These are phyloP conservation scores for Trachelus iudaicus DNA, from an alignment of 2,888 invertebrate genomes.

Conservation along the genomic window DNA sequence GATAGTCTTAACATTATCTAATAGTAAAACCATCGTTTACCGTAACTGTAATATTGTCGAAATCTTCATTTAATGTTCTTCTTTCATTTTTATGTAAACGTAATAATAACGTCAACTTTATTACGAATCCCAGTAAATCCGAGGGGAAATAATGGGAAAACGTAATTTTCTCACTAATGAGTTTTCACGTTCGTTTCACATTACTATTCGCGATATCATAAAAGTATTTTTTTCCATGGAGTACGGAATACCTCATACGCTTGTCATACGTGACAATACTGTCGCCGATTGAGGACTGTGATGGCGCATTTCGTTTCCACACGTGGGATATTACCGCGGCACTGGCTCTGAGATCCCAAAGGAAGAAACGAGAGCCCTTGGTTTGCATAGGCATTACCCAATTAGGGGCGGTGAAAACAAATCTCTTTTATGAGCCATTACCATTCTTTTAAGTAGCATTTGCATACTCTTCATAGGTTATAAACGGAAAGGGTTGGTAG, in stretches of 20 bases:
- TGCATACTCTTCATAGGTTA: background rate
- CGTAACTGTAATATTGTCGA: background rate
- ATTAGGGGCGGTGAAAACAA: background rate
- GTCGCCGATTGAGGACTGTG: background rate
- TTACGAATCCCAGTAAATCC: background rate
- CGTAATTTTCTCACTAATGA: background rate
- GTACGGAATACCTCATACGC: background rate
- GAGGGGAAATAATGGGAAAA: background rate
- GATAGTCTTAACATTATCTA: background rate
- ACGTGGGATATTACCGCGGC: background rate
- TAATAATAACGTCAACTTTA: background rate
- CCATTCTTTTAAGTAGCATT: background rate
- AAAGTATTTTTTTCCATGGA: background rate
- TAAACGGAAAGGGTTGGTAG: background rate
- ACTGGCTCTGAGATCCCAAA: background rate
- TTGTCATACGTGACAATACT: background rate
- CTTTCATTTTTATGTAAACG: background rate
- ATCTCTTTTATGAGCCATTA: background rate
- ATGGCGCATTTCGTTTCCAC: background rate
- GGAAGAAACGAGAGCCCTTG: background rate
- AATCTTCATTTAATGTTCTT: too few species aligned
- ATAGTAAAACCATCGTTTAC: background rate
- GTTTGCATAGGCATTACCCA: background rate
- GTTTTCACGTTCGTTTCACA: background rate
- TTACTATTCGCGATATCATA: background rate